phyloP scores from a whole-genome alignment of 2,113 vertebrate species.

The Alligator sinensis region DNA sequence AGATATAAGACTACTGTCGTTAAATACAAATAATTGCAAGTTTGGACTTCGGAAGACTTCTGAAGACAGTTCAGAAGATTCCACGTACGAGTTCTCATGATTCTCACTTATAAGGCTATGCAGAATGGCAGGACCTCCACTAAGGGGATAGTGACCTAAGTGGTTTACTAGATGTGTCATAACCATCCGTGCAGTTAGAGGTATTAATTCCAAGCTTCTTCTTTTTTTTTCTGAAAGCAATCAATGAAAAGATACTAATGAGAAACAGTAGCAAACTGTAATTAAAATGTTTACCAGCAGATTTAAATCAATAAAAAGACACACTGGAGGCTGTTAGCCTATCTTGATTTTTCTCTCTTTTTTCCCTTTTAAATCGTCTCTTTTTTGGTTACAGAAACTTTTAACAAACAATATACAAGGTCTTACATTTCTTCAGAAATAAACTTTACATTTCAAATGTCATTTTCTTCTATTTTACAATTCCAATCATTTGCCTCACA shows the following conservation, averaged over 20 bases:
- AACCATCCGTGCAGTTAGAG: slow-evolving; percentile 93
- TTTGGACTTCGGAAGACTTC: slow-evolving; percentile 97
- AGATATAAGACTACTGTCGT: slow-evolving; percentile 95
- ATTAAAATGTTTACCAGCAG: not conserved
- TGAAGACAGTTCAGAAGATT: slow-evolving; percentile 90
- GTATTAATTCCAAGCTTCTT: slow-evolving; percentile 93
- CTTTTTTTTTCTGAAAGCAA: slow-evolving; percentile 86
- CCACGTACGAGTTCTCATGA: slow-evolving; percentile 91
- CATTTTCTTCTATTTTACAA: not conserved
- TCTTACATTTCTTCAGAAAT: not conserved
- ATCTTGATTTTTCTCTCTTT: not conserved
- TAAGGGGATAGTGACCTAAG: slow-evolving; percentile 93
- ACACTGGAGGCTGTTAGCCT: not conserved
- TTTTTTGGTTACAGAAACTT: not conserved
- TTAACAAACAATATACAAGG: not conserved
- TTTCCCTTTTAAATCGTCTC: not conserved
- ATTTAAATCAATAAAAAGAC: not conserved
- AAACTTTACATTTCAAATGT: not conserved
- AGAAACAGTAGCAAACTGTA: not conserved
- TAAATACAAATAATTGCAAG: slow-evolving; percentile 96
- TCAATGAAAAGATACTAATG: not conserved
- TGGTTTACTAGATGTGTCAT: slow-evolving; percentile 98
- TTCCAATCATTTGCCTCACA: not conserved
- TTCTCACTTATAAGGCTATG: slow-evolving; percentile 96
- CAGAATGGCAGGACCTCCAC: slow-evolving; percentile 91